Base-by-base conservation (phyloP, 2,113 vertebrate species). In the Rhodinocichla rosea region DNA sequence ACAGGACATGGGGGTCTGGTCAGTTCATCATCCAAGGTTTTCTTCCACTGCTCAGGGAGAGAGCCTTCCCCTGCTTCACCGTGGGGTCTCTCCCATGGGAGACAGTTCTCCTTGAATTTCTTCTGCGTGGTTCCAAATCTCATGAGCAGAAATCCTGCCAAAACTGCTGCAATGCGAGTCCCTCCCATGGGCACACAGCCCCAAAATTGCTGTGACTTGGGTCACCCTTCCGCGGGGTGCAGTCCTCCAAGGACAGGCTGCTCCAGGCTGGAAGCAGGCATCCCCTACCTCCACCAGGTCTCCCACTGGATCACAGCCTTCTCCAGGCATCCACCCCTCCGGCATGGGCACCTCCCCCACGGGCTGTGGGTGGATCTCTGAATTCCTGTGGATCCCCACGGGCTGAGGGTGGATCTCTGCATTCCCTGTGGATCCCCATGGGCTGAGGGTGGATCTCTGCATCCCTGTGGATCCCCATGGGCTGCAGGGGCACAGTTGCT, bases 141-240 rank as follows among this genome's bases (percentile, higher is more conserved):
- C 24, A 44, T 10, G 5, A 45, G 33, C 33, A 45, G 14, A 20
- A 45, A 11, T 59, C 42, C 33, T 35, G 14, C 8, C 14, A 35
- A 75, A 75, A 59, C 26, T 59, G 40, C 33, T 35, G 19, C 40
- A 59, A 35, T 1, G 1, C 17, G 14, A 57, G n/a, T 57, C 27
- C 26, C n/a, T 27, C 33, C 19, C 14, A 45, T 0, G 1, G 19
- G 33, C 33, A 35, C 14, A 74, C 23, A 56, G 32, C n/a, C 32
- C 32, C 32, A 45, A 74, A 57, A 35, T 14, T 28, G 10, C 32
- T 44, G 18, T 2, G 2, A 1, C 1, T 0, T 56, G 32, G 13
- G 23, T 56, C 12, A 11, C 30, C 55, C 52, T 74, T 28, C 24
- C 32, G 16, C 1, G 1, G 33, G 24, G 7, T n/a, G 6, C 40